Base-by-base conservation (phyloP, 2,113 vertebrate species). In the Plectropomus leopardus region DNA sequence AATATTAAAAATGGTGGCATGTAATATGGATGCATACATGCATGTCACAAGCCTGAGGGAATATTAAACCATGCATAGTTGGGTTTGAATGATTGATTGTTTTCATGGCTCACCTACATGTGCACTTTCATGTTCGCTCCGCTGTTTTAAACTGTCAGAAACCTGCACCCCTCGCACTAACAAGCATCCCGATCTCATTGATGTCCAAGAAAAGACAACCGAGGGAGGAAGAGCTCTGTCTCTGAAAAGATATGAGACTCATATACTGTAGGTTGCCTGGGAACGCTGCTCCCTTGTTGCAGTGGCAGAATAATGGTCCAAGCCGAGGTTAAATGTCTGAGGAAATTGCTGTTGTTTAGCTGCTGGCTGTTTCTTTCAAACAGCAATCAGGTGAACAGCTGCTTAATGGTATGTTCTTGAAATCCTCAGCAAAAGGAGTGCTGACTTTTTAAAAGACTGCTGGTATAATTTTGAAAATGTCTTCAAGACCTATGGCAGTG, bases 351-450 rank as follows among this genome's bases (percentile, higher is more conserved):
- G 4, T 51, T 59, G 30, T 76, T 85, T 81, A 67, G 78, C 80
- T 77, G 32, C 66, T 76, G 67, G 84, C 69, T 55, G 24, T 83
- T 80, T 68, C 19, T 72, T 68, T 82, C 53, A 77, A 72, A 83
- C 75, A 57, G 76, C 47, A 80, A 67, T 80, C 69, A 45, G 50
- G 30, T 48, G 45, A 88, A 55, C 78, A 83, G 85, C 84, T 82
- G 80, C 53, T 87, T 79, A 83, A 83, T 69, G 83, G 69, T 26
- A 64, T 53, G 32, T 83, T 84, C 78, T 19, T 72, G n/a, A 79
- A 88, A 84, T 69, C 74, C 64, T 85, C 86, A 79, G 85, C 84
- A 79, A 83, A 76, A 11, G 4, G 26, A 63, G 48, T 59, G 78
- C 85, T 86, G 80, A 85, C 77, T 28, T 80, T 60, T 28, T 55